Evolutionary conservation across 2,888 invertebrate species (phyloP), one percentile per base, ranked within the genome.

Genomic region (Drosophila pseudotalamancana): DNA sequence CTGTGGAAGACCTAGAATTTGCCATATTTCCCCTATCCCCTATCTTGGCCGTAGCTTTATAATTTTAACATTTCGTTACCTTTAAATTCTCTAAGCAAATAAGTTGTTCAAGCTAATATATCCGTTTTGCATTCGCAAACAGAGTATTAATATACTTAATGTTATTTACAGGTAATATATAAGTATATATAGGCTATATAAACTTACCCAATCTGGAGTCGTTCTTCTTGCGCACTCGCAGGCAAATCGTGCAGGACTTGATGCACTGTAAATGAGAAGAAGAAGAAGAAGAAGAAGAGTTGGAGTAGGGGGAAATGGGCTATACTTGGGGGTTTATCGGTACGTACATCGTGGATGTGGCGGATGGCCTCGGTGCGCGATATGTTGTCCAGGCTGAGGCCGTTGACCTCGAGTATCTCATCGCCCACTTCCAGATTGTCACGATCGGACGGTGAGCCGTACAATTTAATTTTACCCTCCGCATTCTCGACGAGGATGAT

Each of bases 381-480:
- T 92, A 97, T 96, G 92, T 98, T 96, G 88, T 98, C 97, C 88
- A 99, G 93, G 77, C 95, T 95, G 82, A 96, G 96, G 86, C 98
- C 99, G 92, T 99, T 99, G 79, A 99, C 97, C 92, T 98, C 98
- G 92, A 99, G 94, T 91, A 99, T 98, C 93, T 99, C 99, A 92
- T 99, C 98, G 66, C 97, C 98, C 89, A 98, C 95, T 93, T 98
- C 97, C 92, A 98, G 93, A 92, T 95, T 95, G 92, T 98, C 98
- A 92, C 96, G 95, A 90, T 98, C 98, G 59, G 98, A 98, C 73
- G 97, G 96, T 72, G 97, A 97, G 82, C 97, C 98, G 91, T 97
- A 98, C 77, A 98, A 93, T 93, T 97, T 98, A 89, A 97, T 96
- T 93, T 97, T 97, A 92, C 97, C 97, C 92, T 97, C 97, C 92